A percentile compares a stretch with the other conserved stretches of the same genome.
phyloP scores from a whole-genome alignment of 1,140 invertebrate genomes.

The Apis dorsata region DNA sequence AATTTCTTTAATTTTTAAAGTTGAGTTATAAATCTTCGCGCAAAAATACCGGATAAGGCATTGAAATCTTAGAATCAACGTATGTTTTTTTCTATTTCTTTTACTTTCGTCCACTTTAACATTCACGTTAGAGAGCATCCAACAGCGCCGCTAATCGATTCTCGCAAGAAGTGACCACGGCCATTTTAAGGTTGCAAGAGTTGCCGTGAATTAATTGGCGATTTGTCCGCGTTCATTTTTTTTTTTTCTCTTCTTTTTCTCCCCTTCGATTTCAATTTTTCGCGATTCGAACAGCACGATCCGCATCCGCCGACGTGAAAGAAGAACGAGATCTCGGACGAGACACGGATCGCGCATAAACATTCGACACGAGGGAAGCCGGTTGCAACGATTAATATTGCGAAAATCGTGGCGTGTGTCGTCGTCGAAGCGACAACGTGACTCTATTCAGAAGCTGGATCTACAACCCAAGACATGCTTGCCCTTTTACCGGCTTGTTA shows the following conservation, averaged over 20 bases:
- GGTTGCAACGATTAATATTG: conserved; percentile 48
- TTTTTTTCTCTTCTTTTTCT: neutral
- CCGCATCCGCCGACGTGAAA: neutral
- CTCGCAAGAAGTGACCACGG: conserved; percentile 41
- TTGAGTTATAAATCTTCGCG: no score
- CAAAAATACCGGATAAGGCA: no score
- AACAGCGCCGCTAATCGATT: conserved; percentile 35
- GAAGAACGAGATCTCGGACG: neutral
- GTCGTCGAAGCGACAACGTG: conserved; percentile 15
- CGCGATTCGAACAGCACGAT: neutral
- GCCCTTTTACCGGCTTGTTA: conserved; percentile 1
- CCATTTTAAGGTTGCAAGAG: conserved; percentile 33
- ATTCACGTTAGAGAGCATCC: conserved; percentile 3
- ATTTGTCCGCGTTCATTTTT: conserved; percentile 36
- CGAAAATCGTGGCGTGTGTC: conserved; percentile 43
- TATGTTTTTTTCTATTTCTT: no score
- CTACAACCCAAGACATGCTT: conserved; percentile 21
- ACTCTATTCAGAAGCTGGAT: conserved; percentile 33
- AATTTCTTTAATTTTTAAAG: no score
- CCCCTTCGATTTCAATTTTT: neutral
- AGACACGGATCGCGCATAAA: conserved; percentile 36
- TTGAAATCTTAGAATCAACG: no score
- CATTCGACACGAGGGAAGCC: conserved; percentile 17
- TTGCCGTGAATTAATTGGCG: conserved; percentile 36
- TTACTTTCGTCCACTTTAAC: neutral